Evolutionary conservation across 2,888 invertebrate species (phyloP).

Genomic region (Chaitophorus viminalis): DNA sequence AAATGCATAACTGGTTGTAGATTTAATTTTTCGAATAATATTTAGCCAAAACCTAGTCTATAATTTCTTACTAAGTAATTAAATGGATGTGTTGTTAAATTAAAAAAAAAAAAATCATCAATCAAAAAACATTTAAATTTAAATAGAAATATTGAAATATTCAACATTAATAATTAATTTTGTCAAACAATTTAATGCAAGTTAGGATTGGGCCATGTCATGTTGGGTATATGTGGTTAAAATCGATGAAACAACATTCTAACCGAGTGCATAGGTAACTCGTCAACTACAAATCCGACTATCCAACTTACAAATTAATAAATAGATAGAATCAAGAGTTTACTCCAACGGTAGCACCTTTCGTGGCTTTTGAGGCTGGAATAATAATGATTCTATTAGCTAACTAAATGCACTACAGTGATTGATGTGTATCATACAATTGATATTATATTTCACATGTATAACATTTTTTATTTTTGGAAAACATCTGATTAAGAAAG

Average conservation of each 20-base stretch:
- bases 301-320: slow-evolving; percentile 60
- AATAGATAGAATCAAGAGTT: slow-evolving; percentile 58
- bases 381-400: slow-evolving; percentile 58
- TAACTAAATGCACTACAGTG: neutral
- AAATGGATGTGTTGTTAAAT: slow-evolving; percentile 27
- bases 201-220: slow-evolving; percentile 34
- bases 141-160: neutral
- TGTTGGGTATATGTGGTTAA: slow-evolving; percentile 10
- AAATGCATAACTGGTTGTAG: neutral
- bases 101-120: neutral
- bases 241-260: slow-evolving; percentile 40
- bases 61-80: neutral
- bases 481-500: neutral
- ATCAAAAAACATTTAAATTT: neutral
- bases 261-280: slow-evolving; percentile 33
- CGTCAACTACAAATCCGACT: slow-evolving; percentile 26
- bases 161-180: slow-evolving; percentile 13
- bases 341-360: slow-evolving; percentile 60
- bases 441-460: neutral
- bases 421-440: neutral
- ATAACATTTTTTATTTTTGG: neutral
- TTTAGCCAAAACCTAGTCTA: neutral
- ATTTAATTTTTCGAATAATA: slow-evolving; percentile 6
- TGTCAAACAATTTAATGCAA: slow-evolving; percentile 13
- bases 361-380: slow-evolving; percentile 63